Evolutionary conservation across 1,140 invertebrate genomes (phyloP).

Genomic region (Oreohelix idahoensis): DNA sequence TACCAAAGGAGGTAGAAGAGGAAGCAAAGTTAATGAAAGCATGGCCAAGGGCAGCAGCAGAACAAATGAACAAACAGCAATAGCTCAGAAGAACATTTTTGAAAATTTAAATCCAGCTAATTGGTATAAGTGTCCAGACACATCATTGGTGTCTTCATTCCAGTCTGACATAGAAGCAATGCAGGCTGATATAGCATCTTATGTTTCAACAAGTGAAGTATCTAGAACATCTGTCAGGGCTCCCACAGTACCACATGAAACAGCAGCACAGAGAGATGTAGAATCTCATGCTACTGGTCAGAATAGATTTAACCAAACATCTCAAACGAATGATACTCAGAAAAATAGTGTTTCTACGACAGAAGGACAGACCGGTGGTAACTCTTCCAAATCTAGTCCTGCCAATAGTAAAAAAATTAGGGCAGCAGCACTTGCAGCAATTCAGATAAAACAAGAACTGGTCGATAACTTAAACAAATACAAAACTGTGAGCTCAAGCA

Average conservation of each 20-base stretch:
- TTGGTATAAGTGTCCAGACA: slow-evolving; percentile 10
- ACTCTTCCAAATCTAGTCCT: background rate
- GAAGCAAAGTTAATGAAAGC: background rate
- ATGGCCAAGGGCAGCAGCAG: background rate
- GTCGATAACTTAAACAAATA: slow-evolving; percentile 11
- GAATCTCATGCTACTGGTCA: background rate
- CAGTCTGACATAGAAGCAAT: slow-evolving; percentile 33
- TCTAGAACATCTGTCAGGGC: background rate
- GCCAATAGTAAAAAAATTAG: background rate
- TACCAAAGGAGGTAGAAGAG: background rate
- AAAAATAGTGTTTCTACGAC: background rate
- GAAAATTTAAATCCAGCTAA: slow-evolving; percentile 9
- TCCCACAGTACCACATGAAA: background rate
- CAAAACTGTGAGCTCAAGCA: background rate
- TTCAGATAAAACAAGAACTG: slow-evolving; percentile 19
- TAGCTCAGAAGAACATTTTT: background rate
- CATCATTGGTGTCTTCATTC: background rate
- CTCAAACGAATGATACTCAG: background rate
- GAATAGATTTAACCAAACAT: background rate
- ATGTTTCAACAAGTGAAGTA: background rate
- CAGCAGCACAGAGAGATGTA: background rate
- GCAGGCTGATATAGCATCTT: slow-evolving; percentile 4
- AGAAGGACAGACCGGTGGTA: background rate
- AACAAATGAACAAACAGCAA: background rate
- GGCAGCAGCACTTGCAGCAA: slow-evolving; percentile 26